These are phyloP conservation scores for Drosophila prolongata DNA, from an alignment of 2,888 invertebrate species.

Conservation along the genomic window DNA sequence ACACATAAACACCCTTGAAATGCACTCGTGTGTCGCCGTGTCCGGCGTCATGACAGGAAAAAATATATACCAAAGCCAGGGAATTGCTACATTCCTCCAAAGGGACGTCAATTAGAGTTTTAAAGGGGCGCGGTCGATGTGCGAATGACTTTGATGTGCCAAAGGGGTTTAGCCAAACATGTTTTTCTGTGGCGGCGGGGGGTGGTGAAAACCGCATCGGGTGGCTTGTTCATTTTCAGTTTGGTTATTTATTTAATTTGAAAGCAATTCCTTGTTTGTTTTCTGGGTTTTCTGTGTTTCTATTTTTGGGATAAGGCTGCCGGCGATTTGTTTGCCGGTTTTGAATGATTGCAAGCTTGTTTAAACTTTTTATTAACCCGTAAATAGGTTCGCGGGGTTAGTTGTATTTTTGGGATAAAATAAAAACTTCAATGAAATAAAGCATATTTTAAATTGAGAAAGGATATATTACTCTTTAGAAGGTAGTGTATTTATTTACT, in stretches of 20 bases:
- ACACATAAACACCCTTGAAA: constrained; percentile 37
- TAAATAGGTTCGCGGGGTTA: not conserved
- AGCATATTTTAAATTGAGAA: no score
- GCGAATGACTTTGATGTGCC: constrained; percentile 37
- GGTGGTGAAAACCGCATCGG: constrained; percentile 16
- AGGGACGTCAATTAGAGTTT: constrained; percentile 74
- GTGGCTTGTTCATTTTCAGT: constrained; percentile 20
- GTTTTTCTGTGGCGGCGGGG: constrained; percentile 8
- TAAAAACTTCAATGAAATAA: no score
- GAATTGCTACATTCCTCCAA: constrained; percentile 70
- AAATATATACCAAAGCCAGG: constrained; percentile 31
- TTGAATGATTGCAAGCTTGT: constrained; percentile 31
- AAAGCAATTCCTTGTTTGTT: constrained; percentile 62
- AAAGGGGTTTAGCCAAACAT: constrained; percentile 7
- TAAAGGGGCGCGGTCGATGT: constrained; percentile 31
- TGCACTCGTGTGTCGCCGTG: constrained; percentile 60
- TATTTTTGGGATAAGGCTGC: constrained; percentile 41
- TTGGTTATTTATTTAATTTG: constrained; percentile 68
- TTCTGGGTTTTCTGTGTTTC: constrained; percentile 17
- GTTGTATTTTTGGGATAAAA: no score
- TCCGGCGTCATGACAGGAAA: constrained; percentile 50
- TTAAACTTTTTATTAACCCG: constrained; percentile 23
- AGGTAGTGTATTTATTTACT: no score
- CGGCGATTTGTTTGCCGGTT: constrained; percentile 47
- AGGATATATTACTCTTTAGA: no score